These are phyloP conservation scores for Polia nebulosa DNA, from an alignment of 2,888 invertebrate genomes.

Conservation along the genomic window DNA sequence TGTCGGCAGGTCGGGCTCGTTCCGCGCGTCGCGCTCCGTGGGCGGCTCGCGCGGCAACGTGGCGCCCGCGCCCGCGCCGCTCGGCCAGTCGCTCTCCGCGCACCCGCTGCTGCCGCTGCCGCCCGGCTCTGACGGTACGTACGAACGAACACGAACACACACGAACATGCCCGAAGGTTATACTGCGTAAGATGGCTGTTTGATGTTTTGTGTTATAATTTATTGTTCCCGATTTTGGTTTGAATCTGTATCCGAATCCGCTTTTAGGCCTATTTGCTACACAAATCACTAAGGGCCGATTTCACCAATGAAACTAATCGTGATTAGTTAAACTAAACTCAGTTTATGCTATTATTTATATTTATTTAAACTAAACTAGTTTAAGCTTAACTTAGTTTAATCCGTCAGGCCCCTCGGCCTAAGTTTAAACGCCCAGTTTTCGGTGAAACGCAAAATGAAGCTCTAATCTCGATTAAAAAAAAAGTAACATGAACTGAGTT, in stretches of 20 bases:
- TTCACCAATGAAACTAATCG: too few species aligned
- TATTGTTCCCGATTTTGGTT: slow-evolving; percentile 14
- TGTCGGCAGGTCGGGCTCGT: slow-evolving; percentile 97
- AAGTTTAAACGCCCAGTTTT: too few species aligned
- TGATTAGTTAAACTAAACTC: too few species aligned
- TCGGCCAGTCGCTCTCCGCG: slow-evolving; percentile 95
- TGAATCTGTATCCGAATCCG: background rate
- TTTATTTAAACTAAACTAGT: too few species aligned
- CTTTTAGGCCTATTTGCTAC: background rate
- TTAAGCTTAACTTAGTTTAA: too few species aligned
- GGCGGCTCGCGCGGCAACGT: slow-evolving; percentile 95
- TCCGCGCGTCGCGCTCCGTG: slow-evolving; percentile 96
- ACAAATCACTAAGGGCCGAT: background rate
- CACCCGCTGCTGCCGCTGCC: slow-evolving; percentile 98
- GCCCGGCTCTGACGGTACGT: slow-evolving; percentile 92
- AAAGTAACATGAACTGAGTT: too few species aligned
- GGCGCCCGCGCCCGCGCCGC: slow-evolving; percentile 91
- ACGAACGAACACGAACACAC: slow-evolving; percentile 38
- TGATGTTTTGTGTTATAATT: slow-evolving; percentile 1
- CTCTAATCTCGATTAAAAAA: too few species aligned
- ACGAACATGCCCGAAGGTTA: slow-evolving; percentile 6
- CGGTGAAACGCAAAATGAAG: too few species aligned
- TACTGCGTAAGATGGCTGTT: slow-evolving; percentile 1
- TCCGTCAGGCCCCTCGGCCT: too few species aligned
- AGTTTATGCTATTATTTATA: too few species aligned